Evolutionary conservation across 2,113 vertebrate genomes (phyloP).

Genomic region (Uropsilus gracilis): DNA sequence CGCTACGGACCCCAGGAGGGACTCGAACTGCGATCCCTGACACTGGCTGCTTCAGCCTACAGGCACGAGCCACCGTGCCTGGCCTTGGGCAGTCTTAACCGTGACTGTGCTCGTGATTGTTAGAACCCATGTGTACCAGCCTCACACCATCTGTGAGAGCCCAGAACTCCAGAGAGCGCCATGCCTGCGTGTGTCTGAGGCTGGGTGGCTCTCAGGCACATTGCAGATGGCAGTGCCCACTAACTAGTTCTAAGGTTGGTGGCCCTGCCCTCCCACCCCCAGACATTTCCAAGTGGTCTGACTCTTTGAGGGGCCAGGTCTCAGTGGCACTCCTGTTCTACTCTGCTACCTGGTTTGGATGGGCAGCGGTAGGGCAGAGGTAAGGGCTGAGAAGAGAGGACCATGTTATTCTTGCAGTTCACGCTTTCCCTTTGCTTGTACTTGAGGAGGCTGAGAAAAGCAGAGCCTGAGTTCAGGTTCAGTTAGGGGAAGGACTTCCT

Average conservation of each 20-base stretch:
- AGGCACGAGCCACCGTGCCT: background rate
- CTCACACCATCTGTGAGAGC: background rate
- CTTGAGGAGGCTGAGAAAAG: background rate
- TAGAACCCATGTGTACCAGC: background rate
- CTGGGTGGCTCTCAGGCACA: background rate
- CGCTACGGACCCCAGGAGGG: too few relatives aligned
- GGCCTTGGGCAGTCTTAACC: background rate
- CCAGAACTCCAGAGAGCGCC: fast-evolving
- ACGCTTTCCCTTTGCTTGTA: background rate
- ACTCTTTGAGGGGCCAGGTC: too few relatives aligned
- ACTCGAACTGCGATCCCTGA: too few relatives aligned
- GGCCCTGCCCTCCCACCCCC: background rate
- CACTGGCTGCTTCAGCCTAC: too few relatives aligned
- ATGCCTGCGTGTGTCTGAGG: fast-evolving
- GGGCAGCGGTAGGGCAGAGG: background rate
- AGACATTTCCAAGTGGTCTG: fast-evolving
- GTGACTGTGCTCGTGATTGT: fast-evolving
- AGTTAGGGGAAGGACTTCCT: background rate
- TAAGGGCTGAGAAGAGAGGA: background rate
- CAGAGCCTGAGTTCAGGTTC: background rate
- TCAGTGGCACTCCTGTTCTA: background rate
- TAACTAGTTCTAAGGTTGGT: background rate
- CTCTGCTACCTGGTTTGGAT: fast-evolving
- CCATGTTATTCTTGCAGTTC: background rate
- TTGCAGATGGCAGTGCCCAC: background rate